phyloP scores from a whole-genome alignment of 1,140 invertebrate species.

The Rhyzopertha dominica region DNA sequence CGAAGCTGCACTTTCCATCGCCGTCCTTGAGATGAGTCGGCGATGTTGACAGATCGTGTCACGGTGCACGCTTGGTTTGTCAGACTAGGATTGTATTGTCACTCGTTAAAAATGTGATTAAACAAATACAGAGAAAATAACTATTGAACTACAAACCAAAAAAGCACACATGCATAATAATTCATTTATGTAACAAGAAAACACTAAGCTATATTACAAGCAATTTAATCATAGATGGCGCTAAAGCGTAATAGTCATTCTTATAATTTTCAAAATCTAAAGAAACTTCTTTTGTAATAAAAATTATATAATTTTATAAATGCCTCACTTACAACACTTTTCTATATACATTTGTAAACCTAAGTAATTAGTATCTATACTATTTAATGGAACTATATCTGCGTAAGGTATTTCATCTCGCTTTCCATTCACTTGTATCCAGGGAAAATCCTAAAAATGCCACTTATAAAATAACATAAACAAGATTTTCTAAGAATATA shows the following conservation, averaged over 20 bases:
- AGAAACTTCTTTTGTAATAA: background rate
- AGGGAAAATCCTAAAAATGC: constrained; percentile 32
- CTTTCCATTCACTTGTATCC: constrained; percentile 24
- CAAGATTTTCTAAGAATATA: constrained; percentile 9
- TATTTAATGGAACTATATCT: constrained; percentile 32
- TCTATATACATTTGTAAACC: constrained; percentile 33
- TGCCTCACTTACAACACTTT: constrained; percentile 15
- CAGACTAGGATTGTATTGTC: no score
- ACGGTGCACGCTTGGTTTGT: no score
- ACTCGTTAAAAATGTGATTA: no score
- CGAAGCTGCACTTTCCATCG: no score
- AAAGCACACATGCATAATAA: no score
- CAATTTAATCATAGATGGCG: background rate
- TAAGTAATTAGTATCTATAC: constrained; percentile 23
- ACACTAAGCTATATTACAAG: background rate
- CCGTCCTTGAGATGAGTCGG: no score
- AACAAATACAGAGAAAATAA: no score
- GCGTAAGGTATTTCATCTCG: constrained; percentile 10
- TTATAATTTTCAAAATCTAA: background rate
- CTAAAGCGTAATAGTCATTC: background rate
- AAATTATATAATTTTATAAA: constrained; percentile 7
- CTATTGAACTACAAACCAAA: no score
- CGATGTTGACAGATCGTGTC: no score
- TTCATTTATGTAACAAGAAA: background rate
- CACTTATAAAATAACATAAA: constrained; percentile 13